These are phyloP conservation scores for Drosophila virilis DNA, from an alignment of 1,140 invertebrate species.

Conservation along the genomic window DNA sequence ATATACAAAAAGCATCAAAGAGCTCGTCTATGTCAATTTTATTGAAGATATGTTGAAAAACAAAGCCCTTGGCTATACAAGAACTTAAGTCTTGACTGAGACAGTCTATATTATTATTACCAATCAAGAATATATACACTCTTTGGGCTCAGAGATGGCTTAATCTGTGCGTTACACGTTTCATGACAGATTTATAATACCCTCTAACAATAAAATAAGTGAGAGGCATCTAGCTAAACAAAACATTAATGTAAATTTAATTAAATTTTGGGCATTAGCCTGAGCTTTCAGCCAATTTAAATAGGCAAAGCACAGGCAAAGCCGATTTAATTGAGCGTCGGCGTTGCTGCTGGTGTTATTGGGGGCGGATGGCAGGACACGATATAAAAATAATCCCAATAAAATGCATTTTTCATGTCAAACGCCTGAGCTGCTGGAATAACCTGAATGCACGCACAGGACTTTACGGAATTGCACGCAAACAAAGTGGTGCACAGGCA, in stretches of 20 bases:
- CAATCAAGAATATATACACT: too few relatives aligned
- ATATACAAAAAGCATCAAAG: too few relatives aligned
- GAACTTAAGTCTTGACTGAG: too few relatives aligned
- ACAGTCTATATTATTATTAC: too few relatives aligned
- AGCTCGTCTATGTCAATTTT: too few relatives aligned
- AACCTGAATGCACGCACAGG: conserved; percentile 81
- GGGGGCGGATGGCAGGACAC: conserved; percentile 26
- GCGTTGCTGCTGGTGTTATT: conserved; percentile 4
- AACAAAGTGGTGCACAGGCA: conserved; percentile 63
- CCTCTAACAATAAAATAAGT: background rate
- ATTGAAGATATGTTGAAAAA: too few relatives aligned
- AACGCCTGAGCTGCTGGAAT: conserved; percentile 79
- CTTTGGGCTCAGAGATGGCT: too few relatives aligned
- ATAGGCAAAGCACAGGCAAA: conserved; percentile 14
- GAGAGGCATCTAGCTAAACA: conserved; percentile 32
- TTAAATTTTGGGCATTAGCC: conserved; percentile 72
- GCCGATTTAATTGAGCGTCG: conserved; percentile 58
- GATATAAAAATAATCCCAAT: conserved; percentile 83
- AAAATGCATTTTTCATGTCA: conserved; percentile 83
- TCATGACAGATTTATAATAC: background rate
- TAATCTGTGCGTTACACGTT: too few relatives aligned
- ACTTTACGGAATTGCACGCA: conserved; percentile 79
- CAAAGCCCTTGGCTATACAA: too few relatives aligned
- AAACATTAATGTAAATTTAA: conserved; percentile 78
- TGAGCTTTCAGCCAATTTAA: conserved; percentile 47